These are phyloP conservation scores for rat (Rattus norvegicus) DNA, from an alignment of 2,113 vertebrate genomes.

Conservation along the genomic window DNA sequence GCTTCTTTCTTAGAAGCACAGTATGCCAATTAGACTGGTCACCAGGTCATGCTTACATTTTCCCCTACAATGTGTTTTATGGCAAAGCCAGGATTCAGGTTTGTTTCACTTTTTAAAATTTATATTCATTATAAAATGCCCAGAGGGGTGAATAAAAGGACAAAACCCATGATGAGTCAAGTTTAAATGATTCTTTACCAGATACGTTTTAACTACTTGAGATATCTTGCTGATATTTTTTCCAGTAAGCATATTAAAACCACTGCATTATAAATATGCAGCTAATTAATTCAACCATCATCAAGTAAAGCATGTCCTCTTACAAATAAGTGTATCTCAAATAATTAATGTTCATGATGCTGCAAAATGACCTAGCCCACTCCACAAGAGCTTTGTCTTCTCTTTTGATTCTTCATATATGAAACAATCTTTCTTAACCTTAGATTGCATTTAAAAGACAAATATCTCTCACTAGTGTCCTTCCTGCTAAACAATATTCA, in stretches of 20 bases:
- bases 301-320: conserved; percentile 20
- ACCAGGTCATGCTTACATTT: background rate
- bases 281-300: conserved; percentile 38
- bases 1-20: background rate
- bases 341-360: background rate
- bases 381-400: conserved; percentile 38
- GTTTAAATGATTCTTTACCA: background rate
- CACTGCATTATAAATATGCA: conserved; percentile 34
- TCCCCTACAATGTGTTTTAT: background rate
- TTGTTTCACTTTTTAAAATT: conserved; percentile 33
- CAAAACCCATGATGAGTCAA: background rate
- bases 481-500: background rate
- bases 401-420: background rate
- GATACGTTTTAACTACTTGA: conserved; percentile 36
- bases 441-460: background rate
- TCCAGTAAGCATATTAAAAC: conserved; percentile 16
- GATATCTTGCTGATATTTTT: conserved; percentile 9
- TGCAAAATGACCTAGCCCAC: conserved; percentile 29
- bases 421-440: conserved; percentile 39
- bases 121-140: conserved; percentile 42
- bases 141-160: background rate
- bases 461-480: background rate
- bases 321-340: background rate
- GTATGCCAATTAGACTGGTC: background rate
- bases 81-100: conserved; percentile 11